phyloP scores from a whole-genome alignment of 2,113 vertebrate genomes.

The Prinia subflava region DNA sequence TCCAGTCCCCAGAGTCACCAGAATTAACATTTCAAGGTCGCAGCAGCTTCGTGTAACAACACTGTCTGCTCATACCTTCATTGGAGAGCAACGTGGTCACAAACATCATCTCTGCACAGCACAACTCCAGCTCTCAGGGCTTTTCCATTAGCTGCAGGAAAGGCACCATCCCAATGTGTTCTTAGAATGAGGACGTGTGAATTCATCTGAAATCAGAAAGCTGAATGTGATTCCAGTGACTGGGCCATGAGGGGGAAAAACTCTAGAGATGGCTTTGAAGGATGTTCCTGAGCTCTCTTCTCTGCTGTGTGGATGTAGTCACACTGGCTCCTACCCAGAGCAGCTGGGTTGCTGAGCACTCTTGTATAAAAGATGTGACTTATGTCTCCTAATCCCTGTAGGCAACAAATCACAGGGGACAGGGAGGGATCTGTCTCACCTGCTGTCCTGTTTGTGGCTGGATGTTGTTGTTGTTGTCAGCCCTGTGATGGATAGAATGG shows the following conservation, averaged over 20 bases:
- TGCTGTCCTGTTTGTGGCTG: background rate
- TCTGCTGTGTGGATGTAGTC: fast-evolving
- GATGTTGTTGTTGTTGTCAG: background rate
- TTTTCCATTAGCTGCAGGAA: background rate
- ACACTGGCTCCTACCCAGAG: background rate
- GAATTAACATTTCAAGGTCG: constrained; percentile 9
- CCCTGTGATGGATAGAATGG: background rate
- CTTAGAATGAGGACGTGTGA: background rate
- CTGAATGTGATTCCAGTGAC: background rate
- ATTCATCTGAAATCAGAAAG: background rate
- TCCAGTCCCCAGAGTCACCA: background rate
- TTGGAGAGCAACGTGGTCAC: background rate
- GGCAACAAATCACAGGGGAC: background rate
- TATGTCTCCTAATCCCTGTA: background rate
- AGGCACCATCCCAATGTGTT: background rate
- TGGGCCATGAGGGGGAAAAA: background rate
- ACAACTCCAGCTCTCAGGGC: background rate
- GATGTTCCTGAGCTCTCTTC: background rate
- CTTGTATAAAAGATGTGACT: background rate
- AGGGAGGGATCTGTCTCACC: background rate
- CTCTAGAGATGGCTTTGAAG: background rate
- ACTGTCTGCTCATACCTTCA: background rate
- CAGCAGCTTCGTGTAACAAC: background rate
- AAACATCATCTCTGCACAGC: background rate
- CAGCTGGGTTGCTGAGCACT: background rate